Evolutionary conservation across 2,797 vertebrate genomes (phyloP).

Genomic region (Rhyacichthys aspro): DNA sequence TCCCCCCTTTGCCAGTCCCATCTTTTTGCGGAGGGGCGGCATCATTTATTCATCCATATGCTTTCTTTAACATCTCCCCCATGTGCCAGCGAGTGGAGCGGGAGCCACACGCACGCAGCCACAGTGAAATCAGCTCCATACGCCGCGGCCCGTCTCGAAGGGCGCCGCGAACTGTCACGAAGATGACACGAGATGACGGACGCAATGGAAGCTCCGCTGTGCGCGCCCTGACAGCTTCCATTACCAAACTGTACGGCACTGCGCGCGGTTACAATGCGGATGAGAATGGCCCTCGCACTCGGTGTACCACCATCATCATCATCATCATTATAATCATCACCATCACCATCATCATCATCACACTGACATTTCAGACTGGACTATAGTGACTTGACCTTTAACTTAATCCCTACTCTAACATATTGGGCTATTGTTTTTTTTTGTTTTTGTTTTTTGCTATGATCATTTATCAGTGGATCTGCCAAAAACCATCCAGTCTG

Average conservation of each 20-base stretch:
- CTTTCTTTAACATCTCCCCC: constrained; percentile 69
- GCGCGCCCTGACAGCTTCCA: constrained; percentile 52
- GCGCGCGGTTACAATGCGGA: constrained; percentile 8
- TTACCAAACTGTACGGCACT: constrained; percentile 17
- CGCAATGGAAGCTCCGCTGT: constrained; percentile 43
- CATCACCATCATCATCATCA: constrained; percentile 17
- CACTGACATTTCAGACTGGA: constrained; percentile 12
- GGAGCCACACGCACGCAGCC: constrained; percentile 21
- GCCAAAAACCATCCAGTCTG: background rate
- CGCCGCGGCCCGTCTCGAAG: constrained; percentile 45
- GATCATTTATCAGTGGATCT: background rate
- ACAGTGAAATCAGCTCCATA: constrained; percentile 45
- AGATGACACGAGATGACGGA: constrained; percentile 73
- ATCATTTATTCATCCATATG: constrained; percentile 78
- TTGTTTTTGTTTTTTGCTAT: background rate
- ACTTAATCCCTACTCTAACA: constrained; percentile 6
- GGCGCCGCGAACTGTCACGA: constrained; percentile 62
- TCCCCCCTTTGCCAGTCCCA: constrained; percentile 50
- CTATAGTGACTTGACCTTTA: constrained; percentile 8
- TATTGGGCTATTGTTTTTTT: background rate
- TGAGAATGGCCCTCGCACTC: constrained; percentile 1
- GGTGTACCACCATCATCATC: constrained; percentile 8
- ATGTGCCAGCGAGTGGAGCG: constrained; percentile 42
- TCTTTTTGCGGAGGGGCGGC: constrained; percentile 54
- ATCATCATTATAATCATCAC: constrained; percentile 13